Conservation (phyloP, 2,888 invertebrate species). For the Ormyrus labotus region DNA sequence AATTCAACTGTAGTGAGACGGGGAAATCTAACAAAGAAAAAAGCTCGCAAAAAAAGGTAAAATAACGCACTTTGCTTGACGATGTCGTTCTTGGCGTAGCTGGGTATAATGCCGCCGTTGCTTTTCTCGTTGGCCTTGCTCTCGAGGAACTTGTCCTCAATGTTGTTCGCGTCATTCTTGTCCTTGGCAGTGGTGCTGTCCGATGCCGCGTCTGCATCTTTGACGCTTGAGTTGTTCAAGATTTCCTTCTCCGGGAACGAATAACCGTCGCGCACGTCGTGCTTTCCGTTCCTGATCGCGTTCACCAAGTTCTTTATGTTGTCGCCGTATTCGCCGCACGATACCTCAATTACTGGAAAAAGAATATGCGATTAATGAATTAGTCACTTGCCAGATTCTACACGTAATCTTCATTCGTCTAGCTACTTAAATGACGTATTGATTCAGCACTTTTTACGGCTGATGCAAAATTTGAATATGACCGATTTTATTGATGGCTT, state of each 20-base stretch:
- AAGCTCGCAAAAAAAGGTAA: neutral
- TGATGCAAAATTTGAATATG: too few relatives aligned
- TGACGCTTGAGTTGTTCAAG: conserved; percentile 75
- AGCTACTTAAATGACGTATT: too few relatives aligned
- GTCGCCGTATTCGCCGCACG: conserved; percentile 97
- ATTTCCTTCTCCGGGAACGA: conserved; percentile 81
- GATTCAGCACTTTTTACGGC: too few relatives aligned
- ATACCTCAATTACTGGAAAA: conserved; percentile 90
- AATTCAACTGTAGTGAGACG: neutral
- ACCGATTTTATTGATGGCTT: too few relatives aligned
- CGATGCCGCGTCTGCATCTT: conserved; percentile 18
- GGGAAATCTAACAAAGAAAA: neutral
- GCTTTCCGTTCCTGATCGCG: conserved; percentile 90
- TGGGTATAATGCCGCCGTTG: conserved; percentile 67
- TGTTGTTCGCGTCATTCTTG: conserved; percentile 69
- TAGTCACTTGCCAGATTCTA: neutral
- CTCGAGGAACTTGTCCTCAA: conserved; percentile 71
- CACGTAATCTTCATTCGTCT: too few relatives aligned
- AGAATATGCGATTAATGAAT: neutral
- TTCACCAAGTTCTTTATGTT: conserved; percentile 89
- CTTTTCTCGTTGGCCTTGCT: conserved; percentile 64
- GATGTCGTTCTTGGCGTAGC: conserved; percentile 69
- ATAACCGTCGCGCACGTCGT: conserved; percentile 86
- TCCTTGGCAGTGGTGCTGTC: conserved; percentile 63
- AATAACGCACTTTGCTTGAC: conserved; percentile 68